phyloP scores from a whole-genome alignment of 2,113 vertebrate species.

The Rhizomys pruinosus region DNA sequence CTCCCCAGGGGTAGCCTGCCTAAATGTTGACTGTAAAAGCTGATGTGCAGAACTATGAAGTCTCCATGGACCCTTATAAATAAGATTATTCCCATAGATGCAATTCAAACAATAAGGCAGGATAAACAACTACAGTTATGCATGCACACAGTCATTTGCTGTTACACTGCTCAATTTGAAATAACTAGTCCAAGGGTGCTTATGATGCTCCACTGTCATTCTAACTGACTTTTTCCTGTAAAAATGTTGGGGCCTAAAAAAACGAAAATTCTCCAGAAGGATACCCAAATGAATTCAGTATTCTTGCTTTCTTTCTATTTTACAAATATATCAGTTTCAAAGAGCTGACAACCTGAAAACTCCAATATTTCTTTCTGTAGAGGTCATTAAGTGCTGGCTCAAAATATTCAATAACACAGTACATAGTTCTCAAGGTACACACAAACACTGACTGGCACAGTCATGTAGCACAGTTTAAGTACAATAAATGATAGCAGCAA shows the following conservation, averaged over 20 bases:
- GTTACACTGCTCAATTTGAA: background rate
- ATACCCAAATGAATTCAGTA: background rate
- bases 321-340: slow-evolving; percentile 33
- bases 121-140: background rate
- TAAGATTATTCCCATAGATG: slow-evolving; percentile 46
- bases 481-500: slow-evolving; percentile 83
- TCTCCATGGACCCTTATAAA: slow-evolving; percentile 27
- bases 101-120: slow-evolving; percentile 31
- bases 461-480: slow-evolving; percentile 72
- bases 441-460: slow-evolving; percentile 68
- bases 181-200: background rate
- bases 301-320: slow-evolving; percentile 34
- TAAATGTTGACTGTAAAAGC: background rate
- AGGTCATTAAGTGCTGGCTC: slow-evolving; percentile 80
- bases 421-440: slow-evolving; percentile 59
- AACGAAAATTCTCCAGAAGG: background rate
- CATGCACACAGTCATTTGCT: background rate
- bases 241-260: background rate
- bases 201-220: background rate
- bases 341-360: slow-evolving; percentile 64
- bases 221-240: background rate
- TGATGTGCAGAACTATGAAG: background rate
- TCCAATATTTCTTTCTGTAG: slow-evolving; percentile 80
- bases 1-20: background rate
- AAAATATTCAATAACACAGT: slow-evolving; percentile 79